Evolutionary conservation across 2,797 vertebrate species (phyloP), one percentile per base, ranked within the genome.

Genomic region (Sebastes matsubarae): DNA sequence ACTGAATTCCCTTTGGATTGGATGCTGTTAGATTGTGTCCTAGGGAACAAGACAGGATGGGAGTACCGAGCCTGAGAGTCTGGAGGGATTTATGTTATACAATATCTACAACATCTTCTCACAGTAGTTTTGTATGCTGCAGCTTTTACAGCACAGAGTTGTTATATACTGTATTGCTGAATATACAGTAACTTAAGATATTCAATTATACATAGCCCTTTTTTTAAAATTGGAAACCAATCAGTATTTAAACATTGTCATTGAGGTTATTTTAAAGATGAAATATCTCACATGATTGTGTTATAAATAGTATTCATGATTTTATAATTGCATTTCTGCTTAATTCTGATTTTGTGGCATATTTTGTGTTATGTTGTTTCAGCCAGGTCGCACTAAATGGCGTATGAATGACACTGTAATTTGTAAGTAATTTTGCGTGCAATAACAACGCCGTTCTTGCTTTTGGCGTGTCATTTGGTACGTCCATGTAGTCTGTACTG

Each of bases 1-100:
- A 6, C 16, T 9, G 64, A 72, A 78, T 64, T 85, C 79, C 72
- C 79, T 36, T 29, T 29, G 64, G 73, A 76, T 3, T 54, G 30
- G 11, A 71, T 30, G 50, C 70, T 74, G 69, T 50, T 57, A 20
- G 52, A 66, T 61, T 36, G 64, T 34, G 55, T 87, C 46, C 64
- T 68, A 63, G 70, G 52, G 34, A 78, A 38, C 63, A 30, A 65
- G 55, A 32, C 11, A 18, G 16, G n/a, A 55, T 77, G 16, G 12
- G 50, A 65, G 66, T 3, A 67, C 8, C 38, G 27, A 70, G 8
- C n/a, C 46, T 0, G n/a, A 13, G 14, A 54, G 64, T 66, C 32
- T 50, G 46, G 59, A 68, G 55, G 34, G 58, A 87, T 68, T 30
- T 20, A 64, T 65, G 11, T 54, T 68, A 6, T 46, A 32, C 24